Evolutionary conservation across 2,797 vertebrate genomes (phyloP).

Genomic region (Tapirus indicus): DNA sequence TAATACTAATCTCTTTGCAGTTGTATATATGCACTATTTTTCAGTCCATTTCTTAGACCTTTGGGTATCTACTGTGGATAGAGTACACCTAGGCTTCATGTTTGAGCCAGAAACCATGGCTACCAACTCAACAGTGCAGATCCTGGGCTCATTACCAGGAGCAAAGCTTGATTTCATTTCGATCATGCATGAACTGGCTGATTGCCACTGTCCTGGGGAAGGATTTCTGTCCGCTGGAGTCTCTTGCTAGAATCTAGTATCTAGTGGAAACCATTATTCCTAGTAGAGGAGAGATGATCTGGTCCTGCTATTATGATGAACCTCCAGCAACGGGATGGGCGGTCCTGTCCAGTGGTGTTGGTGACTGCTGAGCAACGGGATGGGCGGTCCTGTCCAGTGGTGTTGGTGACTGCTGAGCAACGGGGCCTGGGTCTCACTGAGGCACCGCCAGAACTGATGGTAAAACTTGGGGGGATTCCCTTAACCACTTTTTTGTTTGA

Average conservation of each 20-base stretch:
- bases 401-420: neutral
- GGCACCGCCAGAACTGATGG: neutral
- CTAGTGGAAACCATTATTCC: neutral
- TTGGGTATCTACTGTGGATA: neutral
- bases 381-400: accelerated
- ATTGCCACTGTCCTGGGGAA: neutral
- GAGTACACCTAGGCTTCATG: neutral
- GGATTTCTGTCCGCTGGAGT: neutral
- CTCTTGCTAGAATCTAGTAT: neutral
- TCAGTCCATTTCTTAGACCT: neutral
- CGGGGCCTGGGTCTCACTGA: neutral
- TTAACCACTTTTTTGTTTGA: neutral
- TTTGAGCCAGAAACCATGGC: neutral
- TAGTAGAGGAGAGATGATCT: neutral
- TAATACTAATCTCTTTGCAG: neutral
- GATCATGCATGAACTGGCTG: neutral
- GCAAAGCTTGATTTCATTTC: neutral
- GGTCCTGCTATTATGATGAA: neutral
- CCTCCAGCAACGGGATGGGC: neutral
- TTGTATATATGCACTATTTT: neutral
- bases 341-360: too few species aligned
- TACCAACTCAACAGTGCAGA: neutral
- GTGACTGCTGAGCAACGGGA: neutral
- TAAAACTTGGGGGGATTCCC: neutral
- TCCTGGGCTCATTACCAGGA: neutral